Percentiles rank a stretch among this genome's conserved stretches.
phyloP scores from a whole-genome alignment of 2,888 invertebrate genomes.

The Bellardia bayeri region DNA sequence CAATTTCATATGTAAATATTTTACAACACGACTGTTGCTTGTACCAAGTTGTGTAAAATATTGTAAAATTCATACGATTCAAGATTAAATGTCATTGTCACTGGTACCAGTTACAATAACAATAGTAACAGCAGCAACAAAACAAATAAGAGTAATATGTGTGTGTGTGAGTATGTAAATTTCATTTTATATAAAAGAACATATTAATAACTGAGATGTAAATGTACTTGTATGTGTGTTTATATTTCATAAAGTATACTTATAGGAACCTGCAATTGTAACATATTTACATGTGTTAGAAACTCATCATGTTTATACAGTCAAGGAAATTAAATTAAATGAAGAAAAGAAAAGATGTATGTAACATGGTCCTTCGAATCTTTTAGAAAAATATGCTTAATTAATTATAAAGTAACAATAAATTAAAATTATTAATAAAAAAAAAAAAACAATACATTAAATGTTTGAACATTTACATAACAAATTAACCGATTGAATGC shows the following conservation, averaged over 20 bases:
- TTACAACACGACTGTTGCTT: conserved; percentile 43
- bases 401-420: too few species aligned
- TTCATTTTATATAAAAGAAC: conserved; percentile 1
- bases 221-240: neutral
- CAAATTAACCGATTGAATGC: too few species aligned
- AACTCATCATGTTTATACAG: too few species aligned
- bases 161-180: neutral
- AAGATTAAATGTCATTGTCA: conserved; percentile 66
- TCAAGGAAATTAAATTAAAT: too few species aligned
- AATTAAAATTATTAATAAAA: too few species aligned
- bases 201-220: neutral
- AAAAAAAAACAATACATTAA: too few species aligned
- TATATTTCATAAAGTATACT: neutral
- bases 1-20: conserved; percentile 68
- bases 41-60: neutral
- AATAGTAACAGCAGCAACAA: conserved; percentile 1
- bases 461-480: too few species aligned
- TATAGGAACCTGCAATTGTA: neutral
- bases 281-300: too few species aligned
- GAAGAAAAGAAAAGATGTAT: too few species aligned
- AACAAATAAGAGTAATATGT: neutral
- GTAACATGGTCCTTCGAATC: too few species aligned
- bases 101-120: conserved; percentile 25
- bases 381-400: too few species aligned
- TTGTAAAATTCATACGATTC: conserved; percentile 45